Evolutionary conservation across 2,888 invertebrate genomes (phyloP), one percentile per base, ranked within the genome.

Genomic region (Parelbella ahira): DNA sequence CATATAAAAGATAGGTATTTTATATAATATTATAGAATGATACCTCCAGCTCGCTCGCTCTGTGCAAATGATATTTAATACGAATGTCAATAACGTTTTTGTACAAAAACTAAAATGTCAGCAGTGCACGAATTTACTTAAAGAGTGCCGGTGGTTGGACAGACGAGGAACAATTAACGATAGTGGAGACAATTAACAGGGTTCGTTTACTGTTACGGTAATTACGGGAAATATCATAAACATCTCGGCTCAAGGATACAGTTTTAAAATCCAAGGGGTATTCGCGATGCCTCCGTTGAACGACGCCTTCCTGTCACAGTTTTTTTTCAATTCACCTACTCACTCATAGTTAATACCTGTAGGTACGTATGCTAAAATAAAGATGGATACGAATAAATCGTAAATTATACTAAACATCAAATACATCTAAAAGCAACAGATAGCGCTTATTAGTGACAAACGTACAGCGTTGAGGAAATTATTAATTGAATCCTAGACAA

Each of bases 151-250:
- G 27, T 41, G 13, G 33, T 9, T 28, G 30, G 19, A 19, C 25
- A 34, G 34, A 28, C 30, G 8, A 48, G 43, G 25, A 29, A 46
- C 63, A 69, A 73, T 72, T 70, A 72, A 58, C 48, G 50, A 67
- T 69, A 68, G 55, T 49, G 43, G 41, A 42, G 39, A 53, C 48
- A 55, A 71, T 77, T 72, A 71, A 72, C 63, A 64, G 61, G 54
- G 60, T 54, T 57, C 45, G 46, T 63, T 58, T 66, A 78, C 77
- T 62, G 77, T 80, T 74, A 75, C 58, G 53, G 60, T 83, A 82
- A 84, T 78, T 73, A 70, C 74, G 73, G 79, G 76, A 80, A 75
- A 80, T 76, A 76, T 80, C 73, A 76, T 74, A 75, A 77, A 72
- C 67, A 66, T 73, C 63, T 55, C 51, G 47, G 45, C 51, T 50